Percentiles rank a stretch among this genome's conserved stretches.
phyloP scores from a whole-genome alignment of 37 sponge, comb jelly and placozoan species.

The Mnemiopsis leidyi region DNA sequence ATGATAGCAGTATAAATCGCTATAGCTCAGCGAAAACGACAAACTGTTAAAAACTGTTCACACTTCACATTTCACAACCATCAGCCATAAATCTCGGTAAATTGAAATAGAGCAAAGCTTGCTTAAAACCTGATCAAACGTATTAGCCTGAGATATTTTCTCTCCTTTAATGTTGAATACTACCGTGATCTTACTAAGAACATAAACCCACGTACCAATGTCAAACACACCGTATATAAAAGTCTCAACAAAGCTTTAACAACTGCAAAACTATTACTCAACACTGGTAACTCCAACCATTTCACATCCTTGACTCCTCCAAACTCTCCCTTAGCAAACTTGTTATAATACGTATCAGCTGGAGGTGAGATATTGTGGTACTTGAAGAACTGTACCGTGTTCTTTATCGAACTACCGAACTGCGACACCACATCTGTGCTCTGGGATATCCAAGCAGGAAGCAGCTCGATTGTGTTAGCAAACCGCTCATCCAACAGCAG shows the following conservation, averaged over 20 bases:
- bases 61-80: too few relatives aligned
- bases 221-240: neutral
- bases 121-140: too few relatives aligned
- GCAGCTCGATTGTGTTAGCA: neutral
- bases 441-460: conserved; percentile 4
- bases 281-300: conserved; percentile 4
- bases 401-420: neutral
- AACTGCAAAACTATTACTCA: neutral
- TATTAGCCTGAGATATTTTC: too few relatives aligned
- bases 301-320: neutral
- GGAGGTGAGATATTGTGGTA: neutral
- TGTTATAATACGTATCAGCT: neutral
- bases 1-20: too few relatives aligned
- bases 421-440: neutral
- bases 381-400: conserved; percentile 27
- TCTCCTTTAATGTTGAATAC: too few relatives aligned
- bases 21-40: too few relatives aligned
- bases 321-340: neutral
- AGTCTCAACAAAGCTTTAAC: neutral
- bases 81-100: too few relatives aligned
- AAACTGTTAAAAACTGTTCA: too few relatives aligned
- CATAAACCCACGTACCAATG: neutral
- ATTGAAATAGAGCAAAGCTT: too few relatives aligned
- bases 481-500: conserved; percentile 86
- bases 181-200: neutral